Conservation (phyloP, 2,888 invertebrate genomes). For the Amblyjoppa proteus region DNA sequence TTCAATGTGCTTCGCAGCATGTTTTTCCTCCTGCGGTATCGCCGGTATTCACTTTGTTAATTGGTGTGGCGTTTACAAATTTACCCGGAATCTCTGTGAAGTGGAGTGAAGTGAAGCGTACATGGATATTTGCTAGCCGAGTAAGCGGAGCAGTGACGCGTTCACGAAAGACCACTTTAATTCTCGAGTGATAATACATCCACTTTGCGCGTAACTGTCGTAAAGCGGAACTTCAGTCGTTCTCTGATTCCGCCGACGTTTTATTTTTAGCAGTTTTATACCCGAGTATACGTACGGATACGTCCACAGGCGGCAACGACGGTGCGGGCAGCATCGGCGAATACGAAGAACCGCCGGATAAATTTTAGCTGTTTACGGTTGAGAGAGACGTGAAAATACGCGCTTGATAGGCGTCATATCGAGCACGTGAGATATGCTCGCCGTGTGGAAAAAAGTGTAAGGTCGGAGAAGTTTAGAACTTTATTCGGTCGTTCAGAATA, state of each 20-base stretch:
- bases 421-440: not conserved
- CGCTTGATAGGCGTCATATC: not conserved
- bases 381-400: slow-evolving; percentile 18
- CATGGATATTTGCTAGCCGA: slow-evolving; percentile 4
- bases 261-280: slow-evolving; percentile 57
- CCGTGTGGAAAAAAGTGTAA: not conserved
- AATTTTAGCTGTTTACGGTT: slow-evolving; percentile 22
- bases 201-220: slow-evolving; percentile 51
- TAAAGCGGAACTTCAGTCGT: slow-evolving; percentile 37
- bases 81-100: not conserved
- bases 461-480: not conserved
- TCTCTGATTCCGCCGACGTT: slow-evolving; percentile 22
- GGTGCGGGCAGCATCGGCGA: not conserved
- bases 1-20: slow-evolving; percentile 1
- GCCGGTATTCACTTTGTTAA: slow-evolving; percentile 19
- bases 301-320: not conserved
- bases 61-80: not conserved
- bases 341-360: slow-evolving; percentile 28
- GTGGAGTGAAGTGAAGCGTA: not conserved
- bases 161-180: slow-evolving; percentile 51
- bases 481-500: not conserved
- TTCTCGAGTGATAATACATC: slow-evolving; percentile 57
- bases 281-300: not conserved
- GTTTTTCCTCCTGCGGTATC: not conserved
- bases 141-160: slow-evolving; percentile 27